Evolutionary conservation across 2,113 vertebrate species (phyloP).

Genomic region (Bujurquina vittata): DNA sequence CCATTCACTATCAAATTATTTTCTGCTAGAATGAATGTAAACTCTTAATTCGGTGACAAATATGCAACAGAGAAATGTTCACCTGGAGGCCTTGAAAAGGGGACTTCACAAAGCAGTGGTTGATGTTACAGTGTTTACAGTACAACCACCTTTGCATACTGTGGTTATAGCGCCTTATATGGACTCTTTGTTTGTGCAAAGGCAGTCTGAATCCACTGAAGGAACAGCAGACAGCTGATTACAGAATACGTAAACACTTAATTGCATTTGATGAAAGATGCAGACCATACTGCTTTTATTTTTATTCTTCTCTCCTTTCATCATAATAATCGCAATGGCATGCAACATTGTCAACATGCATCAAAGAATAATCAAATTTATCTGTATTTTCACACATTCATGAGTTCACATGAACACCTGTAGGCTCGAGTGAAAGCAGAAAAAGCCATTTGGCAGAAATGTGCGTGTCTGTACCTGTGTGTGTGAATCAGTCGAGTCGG

Average conservation of each 20-base stretch:
- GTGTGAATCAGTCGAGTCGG: not conserved
- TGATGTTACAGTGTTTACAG: fast-evolving
- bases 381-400: not conserved
- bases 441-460: not conserved
- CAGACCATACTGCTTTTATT: not conserved
- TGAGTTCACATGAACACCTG: not conserved
- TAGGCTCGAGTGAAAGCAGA: not conserved
- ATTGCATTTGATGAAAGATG: not conserved
- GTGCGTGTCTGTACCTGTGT: not conserved
- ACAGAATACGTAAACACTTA: not conserved
- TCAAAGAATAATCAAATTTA: not conserved
- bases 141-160: not conserved
- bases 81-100: not conserved
- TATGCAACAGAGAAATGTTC: not conserved
- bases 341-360: not conserved
- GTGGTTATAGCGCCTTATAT: not conserved
- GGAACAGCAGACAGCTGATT: not conserved
- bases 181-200: not conserved
- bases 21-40: no score
- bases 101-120: fast-evolving
- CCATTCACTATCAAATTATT: no score
- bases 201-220: not conserved
- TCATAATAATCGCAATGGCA: not conserved
- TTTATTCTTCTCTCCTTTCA: not conserved
- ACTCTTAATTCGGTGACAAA: no score